phyloP scores from a whole-genome alignment of 2,113 vertebrate genomes.

The Platycercus adscitus region DNA sequence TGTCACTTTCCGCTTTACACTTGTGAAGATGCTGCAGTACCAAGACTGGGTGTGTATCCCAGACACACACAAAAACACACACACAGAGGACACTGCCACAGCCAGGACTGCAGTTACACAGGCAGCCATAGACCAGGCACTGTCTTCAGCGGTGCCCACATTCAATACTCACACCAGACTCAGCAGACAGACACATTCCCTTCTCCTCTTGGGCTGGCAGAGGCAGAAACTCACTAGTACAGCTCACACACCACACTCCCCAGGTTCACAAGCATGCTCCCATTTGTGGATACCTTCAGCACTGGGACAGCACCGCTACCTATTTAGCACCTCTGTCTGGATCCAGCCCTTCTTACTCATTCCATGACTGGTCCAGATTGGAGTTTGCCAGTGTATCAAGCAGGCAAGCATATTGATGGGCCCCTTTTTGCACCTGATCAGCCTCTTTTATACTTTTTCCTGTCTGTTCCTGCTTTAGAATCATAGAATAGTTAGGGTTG shows the following conservation, averaged over 20 bases:
- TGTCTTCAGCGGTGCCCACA: not conserved
- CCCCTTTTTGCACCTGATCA: rapidly evolving
- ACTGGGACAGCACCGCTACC: rapidly evolving
- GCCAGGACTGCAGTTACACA: not conserved
- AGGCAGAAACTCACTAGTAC: not conserved
- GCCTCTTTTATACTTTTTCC: not conserved
- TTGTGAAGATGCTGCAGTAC: not conserved
- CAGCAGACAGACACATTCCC: not conserved
- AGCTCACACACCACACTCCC: not conserved
- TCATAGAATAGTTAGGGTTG: too few relatives aligned
- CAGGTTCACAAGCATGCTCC: not conserved
- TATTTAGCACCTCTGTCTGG: rapidly evolving
- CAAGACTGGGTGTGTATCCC: not conserved
- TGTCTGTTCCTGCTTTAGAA: not conserved
- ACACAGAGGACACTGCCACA: too few relatives aligned
- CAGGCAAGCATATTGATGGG: rapidly evolving
- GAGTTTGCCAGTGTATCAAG: not conserved
- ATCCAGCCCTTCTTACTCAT: rapidly evolving
- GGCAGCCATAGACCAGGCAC: not conserved
- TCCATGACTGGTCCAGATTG: not conserved
- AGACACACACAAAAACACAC: not conserved
- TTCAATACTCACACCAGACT: not conserved
- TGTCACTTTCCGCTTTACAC: not conserved
- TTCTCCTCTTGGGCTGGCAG: not conserved
- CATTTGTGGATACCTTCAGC: not conserved